Conservation (phyloP, 1,140 invertebrate genomes). For the Trichomalopsis sarcophagae region DNA sequence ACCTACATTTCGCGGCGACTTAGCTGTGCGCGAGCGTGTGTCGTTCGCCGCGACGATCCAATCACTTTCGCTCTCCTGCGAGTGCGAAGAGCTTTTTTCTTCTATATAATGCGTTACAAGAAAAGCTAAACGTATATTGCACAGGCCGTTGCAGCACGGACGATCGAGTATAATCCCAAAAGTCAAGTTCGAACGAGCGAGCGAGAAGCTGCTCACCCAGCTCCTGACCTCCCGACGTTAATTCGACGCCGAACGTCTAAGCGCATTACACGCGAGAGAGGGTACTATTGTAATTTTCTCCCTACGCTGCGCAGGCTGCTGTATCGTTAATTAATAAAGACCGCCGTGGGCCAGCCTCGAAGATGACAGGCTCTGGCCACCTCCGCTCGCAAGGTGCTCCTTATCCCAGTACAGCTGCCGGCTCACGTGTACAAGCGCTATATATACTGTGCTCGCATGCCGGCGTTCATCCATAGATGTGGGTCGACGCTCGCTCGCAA, state of each 20-base stretch:
- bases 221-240: not conserved
- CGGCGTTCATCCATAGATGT: not conserved
- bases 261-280: not conserved
- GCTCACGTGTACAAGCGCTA: no score
- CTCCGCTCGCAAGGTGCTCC: no score
- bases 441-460: not conserved
- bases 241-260: not conserved
- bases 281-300: not conserved
- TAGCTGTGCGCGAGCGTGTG: not conserved
- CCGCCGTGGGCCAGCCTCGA: not conserved
- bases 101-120: no score
- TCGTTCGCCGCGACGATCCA: not conserved
- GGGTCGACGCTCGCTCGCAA: not conserved
- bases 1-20: not conserved
- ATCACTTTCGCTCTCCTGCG: not conserved
- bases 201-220: not conserved
- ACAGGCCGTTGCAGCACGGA: no score
- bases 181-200: not conserved
- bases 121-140: no score
- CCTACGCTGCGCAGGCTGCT: no score
- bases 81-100: not conserved
- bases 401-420: no score
- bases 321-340: constrained; percentile 29
- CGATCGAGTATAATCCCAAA: not conserved
- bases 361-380: not conserved